Percentiles rank a stretch among this genome's conserved stretches.
phyloP scores from a whole-genome alignment of 2,113 vertebrate species.

The Oenanthe melanoleuca region DNA sequence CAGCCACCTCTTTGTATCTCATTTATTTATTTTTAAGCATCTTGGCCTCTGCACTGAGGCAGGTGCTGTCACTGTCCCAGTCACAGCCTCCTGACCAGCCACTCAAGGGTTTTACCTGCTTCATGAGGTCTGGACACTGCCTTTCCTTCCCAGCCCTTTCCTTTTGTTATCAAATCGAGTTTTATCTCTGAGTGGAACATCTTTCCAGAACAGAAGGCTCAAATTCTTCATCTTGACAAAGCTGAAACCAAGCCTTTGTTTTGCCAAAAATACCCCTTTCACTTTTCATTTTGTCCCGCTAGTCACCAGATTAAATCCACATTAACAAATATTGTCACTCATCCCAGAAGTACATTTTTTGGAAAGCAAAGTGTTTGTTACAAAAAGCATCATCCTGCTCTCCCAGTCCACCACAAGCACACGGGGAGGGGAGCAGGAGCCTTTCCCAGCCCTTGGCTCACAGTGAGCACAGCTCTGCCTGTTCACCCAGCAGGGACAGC shows the following conservation, averaged over 20 bases:
- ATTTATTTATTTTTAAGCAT: neutral
- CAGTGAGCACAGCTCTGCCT: neutral
- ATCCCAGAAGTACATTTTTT: neutral
- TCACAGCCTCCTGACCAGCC: neutral
- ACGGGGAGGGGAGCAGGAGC: rapidly evolving
- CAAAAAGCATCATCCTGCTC: neutral
- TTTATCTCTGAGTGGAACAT: neutral
- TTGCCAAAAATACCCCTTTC: conserved; percentile 49
- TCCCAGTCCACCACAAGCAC: neutral
- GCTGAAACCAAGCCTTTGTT: conserved; percentile 27
- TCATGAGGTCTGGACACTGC: neutral
- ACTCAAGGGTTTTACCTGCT: neutral
- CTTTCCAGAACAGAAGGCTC: conserved; percentile 50
- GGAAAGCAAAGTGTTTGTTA: neutral
- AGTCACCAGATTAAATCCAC: conserved; percentile 41
- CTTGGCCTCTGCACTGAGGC: neutral
- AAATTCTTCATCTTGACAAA: conserved; percentile 3
- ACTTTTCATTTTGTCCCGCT: neutral
- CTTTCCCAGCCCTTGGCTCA: neutral
- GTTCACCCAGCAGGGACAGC: neutral
- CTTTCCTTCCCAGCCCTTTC: neutral
- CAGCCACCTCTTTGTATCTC: neutral
- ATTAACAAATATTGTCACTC: conserved; percentile 45
- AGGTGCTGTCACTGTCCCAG: neutral
- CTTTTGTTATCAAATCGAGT: neutral